These are phyloP conservation scores for Tenthredo livida DNA, from an alignment of 2,888 invertebrate species.

Conservation along the genomic window DNA sequence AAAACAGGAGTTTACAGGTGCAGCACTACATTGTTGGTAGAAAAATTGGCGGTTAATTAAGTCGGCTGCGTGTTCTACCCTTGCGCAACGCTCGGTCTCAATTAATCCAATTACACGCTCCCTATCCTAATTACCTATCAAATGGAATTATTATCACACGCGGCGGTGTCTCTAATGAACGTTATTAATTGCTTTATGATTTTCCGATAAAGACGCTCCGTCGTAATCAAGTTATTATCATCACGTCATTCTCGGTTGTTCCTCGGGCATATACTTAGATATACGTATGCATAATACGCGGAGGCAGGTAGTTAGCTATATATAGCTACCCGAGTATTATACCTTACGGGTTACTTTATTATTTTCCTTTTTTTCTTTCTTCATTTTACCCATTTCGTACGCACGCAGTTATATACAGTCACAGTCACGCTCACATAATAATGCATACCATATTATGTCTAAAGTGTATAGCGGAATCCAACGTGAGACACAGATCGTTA, in stretches of 20 bases:
- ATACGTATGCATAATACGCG: conserved; percentile 18
- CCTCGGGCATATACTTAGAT: background rate
- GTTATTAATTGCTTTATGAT: conserved; percentile 77
- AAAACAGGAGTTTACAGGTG: background rate
- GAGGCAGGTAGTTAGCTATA: background rate
- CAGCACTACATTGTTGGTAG: conserved; percentile 16
- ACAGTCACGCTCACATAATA: conserved; percentile 13
- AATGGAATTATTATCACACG: conserved; percentile 72
- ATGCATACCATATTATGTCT: background rate
- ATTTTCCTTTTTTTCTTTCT: background rate
- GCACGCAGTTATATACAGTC: conserved; percentile 35
- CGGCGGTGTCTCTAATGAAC: conserved; percentile 72
- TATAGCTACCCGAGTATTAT: conserved; percentile 9
- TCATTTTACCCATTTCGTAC: conserved; percentile 8
- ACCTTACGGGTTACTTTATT: background rate
- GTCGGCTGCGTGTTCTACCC: conserved; percentile 59
- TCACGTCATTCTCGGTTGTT: conserved; percentile 65
- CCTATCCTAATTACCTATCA: conserved; percentile 75
- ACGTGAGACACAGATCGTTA: background rate
- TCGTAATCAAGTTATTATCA: conserved; percentile 73
- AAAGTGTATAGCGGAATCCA: conserved; percentile 9
- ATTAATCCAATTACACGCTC: conserved; percentile 74
- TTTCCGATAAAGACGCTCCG: conserved; percentile 74
- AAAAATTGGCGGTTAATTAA: conserved; percentile 51
- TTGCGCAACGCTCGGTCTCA: conserved; percentile 70